phyloP scores from a whole-genome alignment of 2,797 vertebrate species.

The Acanthopagrus latus region DNA sequence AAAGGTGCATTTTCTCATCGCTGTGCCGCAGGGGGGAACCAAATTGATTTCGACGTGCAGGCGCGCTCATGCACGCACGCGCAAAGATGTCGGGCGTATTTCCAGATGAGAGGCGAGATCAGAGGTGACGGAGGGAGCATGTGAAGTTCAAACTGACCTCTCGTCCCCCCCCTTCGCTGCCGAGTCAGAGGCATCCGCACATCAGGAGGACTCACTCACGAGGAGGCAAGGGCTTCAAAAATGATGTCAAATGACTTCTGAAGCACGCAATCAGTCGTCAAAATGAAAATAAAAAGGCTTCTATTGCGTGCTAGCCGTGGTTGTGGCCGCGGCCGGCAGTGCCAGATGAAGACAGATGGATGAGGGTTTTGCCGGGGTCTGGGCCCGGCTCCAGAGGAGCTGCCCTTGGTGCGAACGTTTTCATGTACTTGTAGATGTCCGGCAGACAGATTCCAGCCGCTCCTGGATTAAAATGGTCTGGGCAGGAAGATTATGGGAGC shows the following conservation, averaged over 20 bases:
- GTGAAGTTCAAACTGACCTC: constrained; percentile 2
- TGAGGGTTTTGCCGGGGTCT: constrained; percentile 53
- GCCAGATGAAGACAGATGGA: constrained; percentile 75
- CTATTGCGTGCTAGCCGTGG: constrained; percentile 6
- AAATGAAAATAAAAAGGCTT: constrained; percentile 34
- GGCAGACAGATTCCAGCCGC: constrained; percentile 69
- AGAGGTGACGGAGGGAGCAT: neutral
- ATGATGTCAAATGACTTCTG: neutral
- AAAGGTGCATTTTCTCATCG: constrained; percentile 39
- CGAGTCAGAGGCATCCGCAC: neutral
- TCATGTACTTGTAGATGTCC: constrained; percentile 69
- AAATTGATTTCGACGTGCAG: constrained; percentile 36
- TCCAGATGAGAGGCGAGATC: constrained; percentile 18
- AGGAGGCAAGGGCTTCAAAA: neutral
- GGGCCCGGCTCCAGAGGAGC: constrained; percentile 66
- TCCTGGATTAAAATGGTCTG: constrained; percentile 71
- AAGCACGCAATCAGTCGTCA: constrained; percentile 23
- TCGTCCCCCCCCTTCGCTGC: neutral
- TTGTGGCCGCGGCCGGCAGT: constrained; percentile 32
- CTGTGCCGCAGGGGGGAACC: neutral
- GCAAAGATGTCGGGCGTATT: neutral
- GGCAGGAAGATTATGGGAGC: constrained; percentile 63
- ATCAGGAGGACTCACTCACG: neutral
- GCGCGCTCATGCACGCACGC: neutral
- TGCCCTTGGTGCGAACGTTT: constrained; percentile 61